Conservation (phyloP, 2,888 invertebrate species). For the Tenthredo livida region DNA sequence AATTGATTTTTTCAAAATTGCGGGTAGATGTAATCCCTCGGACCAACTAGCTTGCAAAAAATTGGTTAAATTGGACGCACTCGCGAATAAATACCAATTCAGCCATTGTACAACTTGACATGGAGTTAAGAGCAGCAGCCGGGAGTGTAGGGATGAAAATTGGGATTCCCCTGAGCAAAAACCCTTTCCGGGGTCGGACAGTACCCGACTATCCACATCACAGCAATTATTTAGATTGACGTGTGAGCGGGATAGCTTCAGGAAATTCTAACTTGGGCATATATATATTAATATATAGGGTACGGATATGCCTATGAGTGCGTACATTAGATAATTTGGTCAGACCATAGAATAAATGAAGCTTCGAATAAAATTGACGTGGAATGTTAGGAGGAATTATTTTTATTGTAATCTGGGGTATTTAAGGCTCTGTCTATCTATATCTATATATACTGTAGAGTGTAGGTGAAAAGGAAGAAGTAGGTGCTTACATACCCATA, state of each 20-base stretch:
- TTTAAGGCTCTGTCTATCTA: not conserved
- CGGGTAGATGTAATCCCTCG: not conserved
- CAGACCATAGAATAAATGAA: not conserved
- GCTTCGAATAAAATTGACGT: not conserved
- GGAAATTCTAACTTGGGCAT: not conserved
- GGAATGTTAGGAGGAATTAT: not conserved
- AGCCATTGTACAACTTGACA: conserved; percentile 59
- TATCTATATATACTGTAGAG: not conserved
- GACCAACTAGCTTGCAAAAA: not conserved
- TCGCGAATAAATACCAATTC: conserved; percentile 58
- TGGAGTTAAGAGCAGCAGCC: conserved; percentile 33
- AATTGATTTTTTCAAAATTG: not conserved
- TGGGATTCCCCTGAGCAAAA: conserved; percentile 30
- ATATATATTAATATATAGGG: not conserved
- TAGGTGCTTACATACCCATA: not conserved
- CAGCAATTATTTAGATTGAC: conserved; percentile 68
- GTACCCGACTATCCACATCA: conserved; percentile 59
- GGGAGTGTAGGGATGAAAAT: conserved; percentile 15
- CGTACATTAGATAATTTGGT: not conserved
- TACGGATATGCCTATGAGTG: not conserved
- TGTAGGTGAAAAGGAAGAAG: not conserved
- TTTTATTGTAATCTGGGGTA: not conserved
- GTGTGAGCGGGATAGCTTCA: conserved; percentile 52
- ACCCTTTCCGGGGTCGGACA: conserved; percentile 30
- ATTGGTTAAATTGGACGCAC: conserved; percentile 6